Base-by-base conservation (phyloP, 2,113 vertebrate genomes). In the Tachysurus vachellii region DNA sequence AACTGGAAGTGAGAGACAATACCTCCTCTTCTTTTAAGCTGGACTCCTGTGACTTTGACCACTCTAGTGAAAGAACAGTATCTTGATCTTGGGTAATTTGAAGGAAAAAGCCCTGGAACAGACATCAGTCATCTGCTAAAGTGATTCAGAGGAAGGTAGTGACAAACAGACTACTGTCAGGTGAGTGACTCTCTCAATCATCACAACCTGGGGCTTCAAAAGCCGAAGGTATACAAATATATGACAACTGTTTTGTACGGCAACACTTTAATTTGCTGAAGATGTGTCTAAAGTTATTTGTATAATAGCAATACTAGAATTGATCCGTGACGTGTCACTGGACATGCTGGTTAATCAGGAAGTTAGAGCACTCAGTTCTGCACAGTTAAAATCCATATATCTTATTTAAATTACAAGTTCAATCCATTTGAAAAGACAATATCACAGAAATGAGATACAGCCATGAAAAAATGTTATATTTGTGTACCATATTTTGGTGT, bases 1-100 rank as follows among this genome's bases (percentile, higher is more conserved):
- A 94, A 94, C 91, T 94, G 94, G 95, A 96, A 95, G 93, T 93
- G 91, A 92, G 92, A 93, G 92, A 95, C 95, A 95, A 95, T 94
- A 93, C 92, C 90, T 90, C 89, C 89, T 89, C 82, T 89, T 90
- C 91, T 81, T 87, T 89, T 86, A 91, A 86, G 81, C 88, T 80
- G 86, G 83, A 86, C 77, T 90, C 90, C 87, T 57, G 77, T 88
- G 91, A 87, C 87, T 92, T 81, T 26, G 87, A 91, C 84, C 86
- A 36, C 88, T 90, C 88, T 88, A 91, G 82, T 91, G 80, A 92
- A 90, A 91, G 89, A 87, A 88, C 89, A 88, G 89, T 90, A 91
- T 92, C 92, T 91, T 91, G 89, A 89, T 87, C 87, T 91, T 28
- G 80, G 84, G 77, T 92, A 28, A 92, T 91, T 92, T 87, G 57